Base-by-base conservation (phyloP, 2,113 vertebrate species). In the Larimichthys crocea region DNA sequence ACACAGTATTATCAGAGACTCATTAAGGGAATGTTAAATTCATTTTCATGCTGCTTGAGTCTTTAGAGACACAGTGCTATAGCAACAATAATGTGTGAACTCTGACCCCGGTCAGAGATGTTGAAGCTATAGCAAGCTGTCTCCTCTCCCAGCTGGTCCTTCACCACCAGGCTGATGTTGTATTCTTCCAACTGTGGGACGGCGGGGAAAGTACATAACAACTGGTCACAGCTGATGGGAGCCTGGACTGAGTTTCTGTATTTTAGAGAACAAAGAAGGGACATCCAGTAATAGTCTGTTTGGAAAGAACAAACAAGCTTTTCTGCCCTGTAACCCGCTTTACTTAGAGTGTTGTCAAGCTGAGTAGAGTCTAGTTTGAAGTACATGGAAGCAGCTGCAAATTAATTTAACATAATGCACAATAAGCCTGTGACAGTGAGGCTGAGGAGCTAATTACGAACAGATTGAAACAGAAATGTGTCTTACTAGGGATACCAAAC, bases 61-160 rank as follows among this genome's bases (percentile, higher is more conserved):
- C 10, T 73, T 68, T 3, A 24, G 3, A 55, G n/a, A 29, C 12
- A 44, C 0, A 50, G 19, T 44, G 22, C 59, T 40, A 26, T 3
- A 35, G 3, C 4, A 26, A 50, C 7, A 22, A 26, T 16, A 53
- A 40, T 11, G 17, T 3, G 17, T 56, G 64, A 82, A 68, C 22
- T 52, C 64, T 44, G 22, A 94, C 94, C 92, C 85, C 90, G 88
- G n/a, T 94, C 84, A 61, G 82, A 87, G 80, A 93, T 77, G 66
- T 81, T 91, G 83, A 94, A 94, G 56, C 71, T 79, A 76, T 88
- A 71, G 76, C n/a, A 72, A 56, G 80, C 84, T 1, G n/a, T 76
- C 72, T 83, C 91, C 68, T 84, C 82, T 40, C 93, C 93, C 62
- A 94, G 84, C 67, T 50, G 42, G 79, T 89, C 79, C n/a, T 50